Base-by-base conservation (phyloP, 2,888 invertebrate genomes). In the Pegoplata infirma region DNA sequence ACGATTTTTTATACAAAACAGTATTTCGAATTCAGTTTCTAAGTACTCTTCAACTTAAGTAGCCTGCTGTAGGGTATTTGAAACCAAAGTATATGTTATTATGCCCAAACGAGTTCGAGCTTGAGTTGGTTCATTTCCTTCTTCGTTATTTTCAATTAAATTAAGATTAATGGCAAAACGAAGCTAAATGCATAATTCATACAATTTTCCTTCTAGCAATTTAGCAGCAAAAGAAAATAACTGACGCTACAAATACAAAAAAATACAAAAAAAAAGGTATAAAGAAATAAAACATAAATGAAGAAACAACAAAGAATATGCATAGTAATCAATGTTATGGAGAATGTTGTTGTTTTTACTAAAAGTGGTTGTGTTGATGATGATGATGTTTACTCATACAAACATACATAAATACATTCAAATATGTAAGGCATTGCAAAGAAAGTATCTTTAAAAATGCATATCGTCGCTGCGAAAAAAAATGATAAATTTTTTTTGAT, bases 81-180 rank as follows among this genome's bases (percentile, higher is more conserved):
- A n/a, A n/a, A n/a, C n/a, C n/a, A n/a, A n/a, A n/a, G n/a, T n/a
- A n/a, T 56, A n/a, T 28, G 8, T 14, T 14, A 25, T 16, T 19
- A 55, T 47, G 61, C 47, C 58, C 69, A 69, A 76, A 58, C 23
- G 28, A 36, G 53, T 14, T 64, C 63, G 51, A 58, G 73, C 67
- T 63, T 40, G 75, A 75, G 55, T 40, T 68, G 21, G 21, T 68
- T 75, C 61, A 49, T 55, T 68, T 68, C 61, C 67, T 68, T 28
- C 16, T 68, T 40, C 12, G 59, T 75, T 51, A 72, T 72, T 72
- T 80, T 75, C 68, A 75, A 80, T 80, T 75, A 78, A 78, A 78
- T 80, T 80, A 80, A 75, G 64, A 80, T 80, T 77, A 77, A 80
- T 80, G 67, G 71, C 67, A 49, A 64, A 47, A 36, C 36, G 59